Percentiles rank a stretch among this genome's conserved stretches.
phyloP scores from a whole-genome alignment of 2,113 vertebrate species.

The Struthio camelus region DNA sequence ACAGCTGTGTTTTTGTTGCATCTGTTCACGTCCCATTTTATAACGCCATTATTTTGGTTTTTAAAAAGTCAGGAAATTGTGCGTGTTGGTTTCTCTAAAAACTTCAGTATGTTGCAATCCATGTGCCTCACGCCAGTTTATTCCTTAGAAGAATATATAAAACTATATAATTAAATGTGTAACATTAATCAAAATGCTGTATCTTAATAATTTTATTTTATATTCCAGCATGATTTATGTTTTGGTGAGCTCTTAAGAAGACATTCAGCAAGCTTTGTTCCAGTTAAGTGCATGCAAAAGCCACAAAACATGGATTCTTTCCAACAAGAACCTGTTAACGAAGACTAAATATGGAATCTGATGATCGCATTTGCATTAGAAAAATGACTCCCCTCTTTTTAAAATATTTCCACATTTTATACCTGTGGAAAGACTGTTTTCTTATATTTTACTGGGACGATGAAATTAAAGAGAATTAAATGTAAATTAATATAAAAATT shows the following conservation, averaged over 20 bases:
- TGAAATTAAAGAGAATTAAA: constrained; percentile 69
- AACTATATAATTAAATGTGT: too few species aligned
- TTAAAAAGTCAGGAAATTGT: not conserved
- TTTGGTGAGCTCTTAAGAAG: constrained; percentile 95
- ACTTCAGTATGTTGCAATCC: not conserved
- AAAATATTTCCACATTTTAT: constrained; percentile 78
- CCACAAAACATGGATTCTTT: constrained; percentile 72
- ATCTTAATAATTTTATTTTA: constrained; percentile 10
- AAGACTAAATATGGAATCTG: constrained; percentile 64
- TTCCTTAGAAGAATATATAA: not conserved
- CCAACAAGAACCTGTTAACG: constrained; percentile 62
- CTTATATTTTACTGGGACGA: constrained; percentile 74
- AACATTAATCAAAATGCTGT: not conserved
- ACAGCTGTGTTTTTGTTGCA: not conserved
- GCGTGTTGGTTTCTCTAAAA: not conserved
- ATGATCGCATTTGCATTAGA: constrained; percentile 50
- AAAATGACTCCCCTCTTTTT: constrained; percentile 72
- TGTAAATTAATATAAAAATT: constrained; percentile 69
- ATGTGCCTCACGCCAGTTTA: accelerated
- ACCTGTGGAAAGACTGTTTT: constrained; percentile 82
- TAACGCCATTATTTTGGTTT: not conserved
- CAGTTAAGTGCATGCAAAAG: constrained; percentile 82
- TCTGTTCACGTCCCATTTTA: accelerated
- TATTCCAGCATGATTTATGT: constrained; percentile 97
- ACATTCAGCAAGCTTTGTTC: constrained; percentile 62